phyloP scores from a whole-genome alignment of 2,113 vertebrate species.

The Galeopterus variegatus region DNA sequence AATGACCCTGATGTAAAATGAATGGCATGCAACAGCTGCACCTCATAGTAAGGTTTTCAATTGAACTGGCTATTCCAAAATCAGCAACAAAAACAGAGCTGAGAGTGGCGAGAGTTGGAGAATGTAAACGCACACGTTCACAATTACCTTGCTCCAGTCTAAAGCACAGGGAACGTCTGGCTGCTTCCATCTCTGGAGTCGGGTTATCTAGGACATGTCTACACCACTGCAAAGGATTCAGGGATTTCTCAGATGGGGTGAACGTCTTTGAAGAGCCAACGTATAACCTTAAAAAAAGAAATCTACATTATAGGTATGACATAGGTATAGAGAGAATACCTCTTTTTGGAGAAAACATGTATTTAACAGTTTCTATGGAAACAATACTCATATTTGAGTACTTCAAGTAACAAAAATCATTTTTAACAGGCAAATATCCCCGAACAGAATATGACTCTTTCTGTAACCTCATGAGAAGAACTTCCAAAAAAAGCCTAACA shows the following conservation, averaged over 20 bases:
- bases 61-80: neutral
- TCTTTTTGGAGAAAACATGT: conserved; percentile 39
- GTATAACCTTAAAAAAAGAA: conserved; percentile 94
- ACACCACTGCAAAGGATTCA: conserved; percentile 97
- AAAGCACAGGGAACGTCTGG: conserved; percentile 95
- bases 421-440: conserved; percentile 53
- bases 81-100: neutral
- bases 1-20: neutral
- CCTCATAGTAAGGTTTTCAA: neutral
- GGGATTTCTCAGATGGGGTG: conserved; percentile 86
- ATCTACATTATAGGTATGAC: conserved; percentile 78
- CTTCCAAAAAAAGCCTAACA: neutral
- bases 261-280: conserved; percentile 92
- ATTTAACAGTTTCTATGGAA: conserved; percentile 31
- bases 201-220: conserved; percentile 96
- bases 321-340: neutral
- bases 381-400: conserved; percentile 33
- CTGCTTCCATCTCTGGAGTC: conserved; percentile 95
- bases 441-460: neutral
- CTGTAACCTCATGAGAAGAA: neutral
- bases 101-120: neutral
- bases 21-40: neutral
- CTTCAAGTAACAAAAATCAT: neutral
- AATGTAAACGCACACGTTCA: neutral
- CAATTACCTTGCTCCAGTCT: conserved; percentile 97